These are phyloP conservation scores for Phasia obesa DNA, from an alignment of 2,888 invertebrate species.

Conservation along the genomic window DNA sequence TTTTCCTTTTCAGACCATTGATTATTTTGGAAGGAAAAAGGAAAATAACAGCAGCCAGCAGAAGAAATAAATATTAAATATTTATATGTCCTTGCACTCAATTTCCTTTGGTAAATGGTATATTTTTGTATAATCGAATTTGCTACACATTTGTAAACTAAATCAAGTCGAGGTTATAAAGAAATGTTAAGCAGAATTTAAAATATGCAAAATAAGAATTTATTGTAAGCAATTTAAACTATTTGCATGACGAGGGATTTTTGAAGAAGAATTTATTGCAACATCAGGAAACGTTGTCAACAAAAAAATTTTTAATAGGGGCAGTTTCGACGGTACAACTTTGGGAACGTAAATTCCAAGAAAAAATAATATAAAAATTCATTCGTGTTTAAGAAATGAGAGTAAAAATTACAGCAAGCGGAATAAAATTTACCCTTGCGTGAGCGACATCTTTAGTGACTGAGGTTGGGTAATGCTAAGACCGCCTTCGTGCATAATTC, in stretches of 20 bases:
- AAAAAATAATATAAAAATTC: too few species aligned
- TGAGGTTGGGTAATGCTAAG: too few species aligned
- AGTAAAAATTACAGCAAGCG: too few species aligned
- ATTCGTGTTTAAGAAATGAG: too few species aligned
- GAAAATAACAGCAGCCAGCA: background rate
- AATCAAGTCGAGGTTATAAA: constrained; percentile 1
- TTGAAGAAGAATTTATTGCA: too few species aligned
- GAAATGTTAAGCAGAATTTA: constrained; percentile 1
- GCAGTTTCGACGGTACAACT: too few species aligned
- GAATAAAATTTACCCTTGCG: too few species aligned
- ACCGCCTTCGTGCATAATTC: too few species aligned
- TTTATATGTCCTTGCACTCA: constrained; percentile 56
- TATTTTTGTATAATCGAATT: constrained; percentile 1
- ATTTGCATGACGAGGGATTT: too few species aligned
- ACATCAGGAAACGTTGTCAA: background rate
- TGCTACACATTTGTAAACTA: constrained; percentile 8
- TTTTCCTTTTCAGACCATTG: constrained; percentile 45
- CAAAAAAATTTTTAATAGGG: background rate
- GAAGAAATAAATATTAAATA: constrained; percentile 52
- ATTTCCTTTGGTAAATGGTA: constrained; percentile 47
- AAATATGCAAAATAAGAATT: constrained; percentile 28
- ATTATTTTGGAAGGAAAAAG: constrained; percentile 18
- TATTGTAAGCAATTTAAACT: background rate
- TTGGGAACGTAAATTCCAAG: too few species aligned
- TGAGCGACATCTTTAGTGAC: too few species aligned